phyloP scores from a whole-genome alignment of 64 coral and sea anemone species.

The Stichodactyla helianthus region DNA sequence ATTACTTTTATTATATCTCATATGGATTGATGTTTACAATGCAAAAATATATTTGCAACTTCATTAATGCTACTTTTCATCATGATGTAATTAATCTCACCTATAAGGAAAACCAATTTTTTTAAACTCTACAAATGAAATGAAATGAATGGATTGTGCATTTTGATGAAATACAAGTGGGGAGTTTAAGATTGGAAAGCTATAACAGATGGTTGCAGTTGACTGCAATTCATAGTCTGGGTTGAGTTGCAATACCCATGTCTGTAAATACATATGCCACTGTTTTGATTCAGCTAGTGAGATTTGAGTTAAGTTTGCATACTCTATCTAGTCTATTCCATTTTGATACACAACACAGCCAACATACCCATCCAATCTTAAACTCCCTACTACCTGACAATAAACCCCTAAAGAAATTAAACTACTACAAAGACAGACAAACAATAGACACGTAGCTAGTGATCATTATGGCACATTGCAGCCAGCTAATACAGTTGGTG shows the following conservation, averaged over 20 bases:
- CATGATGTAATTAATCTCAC: constrained; percentile 8
- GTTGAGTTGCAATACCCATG: too few relatives aligned
- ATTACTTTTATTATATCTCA: neutral
- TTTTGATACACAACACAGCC: too few relatives aligned
- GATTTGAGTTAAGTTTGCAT: too few relatives aligned
- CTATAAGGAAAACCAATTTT: neutral
- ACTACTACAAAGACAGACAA: neutral
- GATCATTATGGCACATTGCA: neutral
- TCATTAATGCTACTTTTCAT: constrained; percentile 14
- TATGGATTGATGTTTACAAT: constrained; percentile 2
- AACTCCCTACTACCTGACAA: too few relatives aligned
- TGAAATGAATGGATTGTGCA: neutral
- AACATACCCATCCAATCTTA: too few relatives aligned
- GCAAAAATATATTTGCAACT: constrained; percentile 28
- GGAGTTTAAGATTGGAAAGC: too few relatives aligned
- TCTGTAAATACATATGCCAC: too few relatives aligned
- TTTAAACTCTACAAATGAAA: neutral
- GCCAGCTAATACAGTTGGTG: neutral
- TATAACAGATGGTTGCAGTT: too few relatives aligned
- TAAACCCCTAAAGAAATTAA: neutral
- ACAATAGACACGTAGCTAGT: neutral
- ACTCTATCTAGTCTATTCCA: too few relatives aligned
- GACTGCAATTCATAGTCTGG: too few relatives aligned
- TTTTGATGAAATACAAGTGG: neutral
- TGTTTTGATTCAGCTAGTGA: too few relatives aligned